phyloP scores from a whole-genome alignment of 2,797 vertebrate genomes.

The Fundulus diaphanus region DNA sequence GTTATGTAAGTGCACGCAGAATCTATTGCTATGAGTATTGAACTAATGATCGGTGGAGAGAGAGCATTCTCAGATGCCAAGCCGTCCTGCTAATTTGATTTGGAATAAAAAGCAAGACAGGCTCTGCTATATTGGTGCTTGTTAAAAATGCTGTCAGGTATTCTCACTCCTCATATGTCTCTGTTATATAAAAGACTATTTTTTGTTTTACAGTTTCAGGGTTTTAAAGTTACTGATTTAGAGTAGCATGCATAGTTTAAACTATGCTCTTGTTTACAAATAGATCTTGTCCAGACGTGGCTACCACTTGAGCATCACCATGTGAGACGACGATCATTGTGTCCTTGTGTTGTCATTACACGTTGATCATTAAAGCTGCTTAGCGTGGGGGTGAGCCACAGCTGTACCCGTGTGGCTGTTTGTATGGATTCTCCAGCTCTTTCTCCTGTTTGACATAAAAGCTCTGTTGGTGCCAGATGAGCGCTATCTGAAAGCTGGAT shows the following conservation, averaged over 20 bases:
- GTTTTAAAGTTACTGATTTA: slow-evolving; percentile 1
- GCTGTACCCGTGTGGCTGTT: slow-evolving; percentile 67
- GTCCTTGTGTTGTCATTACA: slow-evolving; percentile 68
- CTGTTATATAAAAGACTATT: not conserved
- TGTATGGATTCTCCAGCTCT: slow-evolving; percentile 64
- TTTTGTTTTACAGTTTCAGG: not conserved
- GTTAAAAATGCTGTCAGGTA: not conserved
- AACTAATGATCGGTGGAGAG: not conserved
- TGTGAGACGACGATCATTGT: slow-evolving; percentile 61
- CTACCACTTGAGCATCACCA: slow-evolving; percentile 33
- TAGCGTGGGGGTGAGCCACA: slow-evolving; percentile 66
- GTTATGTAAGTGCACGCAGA: not conserved
- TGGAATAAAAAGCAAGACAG: not conserved
- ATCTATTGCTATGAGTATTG: not conserved
- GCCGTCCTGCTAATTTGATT: not conserved
- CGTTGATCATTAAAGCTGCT: slow-evolving; percentile 75
- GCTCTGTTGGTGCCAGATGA: slow-evolving; percentile 79
- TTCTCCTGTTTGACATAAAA: slow-evolving; percentile 73
- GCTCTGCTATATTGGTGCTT: not conserved
- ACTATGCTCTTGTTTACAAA: slow-evolving; percentile 7
- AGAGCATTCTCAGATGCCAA: not conserved
- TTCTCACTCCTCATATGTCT: not conserved
- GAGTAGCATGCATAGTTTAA: slow-evolving; percentile 15
- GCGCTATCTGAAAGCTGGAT: slow-evolving; percentile 82
- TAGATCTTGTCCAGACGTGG: slow-evolving; percentile 17